Base-by-base conservation (phyloP, 1,140 invertebrate species). In the Camponotus floridanus region DNA sequence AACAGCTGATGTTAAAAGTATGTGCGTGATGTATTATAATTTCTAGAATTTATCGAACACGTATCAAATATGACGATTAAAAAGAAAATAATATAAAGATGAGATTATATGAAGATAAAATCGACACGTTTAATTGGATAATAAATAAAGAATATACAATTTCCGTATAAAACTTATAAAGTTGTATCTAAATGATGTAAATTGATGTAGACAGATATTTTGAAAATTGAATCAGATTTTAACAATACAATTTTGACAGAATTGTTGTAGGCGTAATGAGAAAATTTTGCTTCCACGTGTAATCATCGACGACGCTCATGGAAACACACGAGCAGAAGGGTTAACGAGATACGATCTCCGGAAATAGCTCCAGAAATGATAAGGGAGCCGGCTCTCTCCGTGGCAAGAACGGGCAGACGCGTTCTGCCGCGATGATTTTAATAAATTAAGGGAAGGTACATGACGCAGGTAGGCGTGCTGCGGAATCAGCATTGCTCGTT, bases 401-500 rank as follows among this genome's bases (percentile, higher is more conserved):
- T 21, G 45, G 57, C 48, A 51, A 62, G 51, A 21, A 48, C 26
- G 31, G 36, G 59, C 13, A 13, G n/a, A 21, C 45, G 62, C 68
- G 45, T 76, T 78, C 51, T 64, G 62, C 81, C 59, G 26, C 87
- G 59, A n/a, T 81, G 76, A 81, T 87, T 86, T 85, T 70, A 89
- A 89, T 88, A 86, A 86, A 89, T 83, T 83, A 83, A 83, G 33
- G 64, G 62, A 62, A 59, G 42, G 62, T 62, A 71, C 61, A 42
- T 42, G 21, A 70, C 68, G 64, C 88, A 91, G 90, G 81, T 91
- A 88, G 76, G 84, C 21, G 71, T 85, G 80, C 74, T 86, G 74
- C 73, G 68, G 86, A 85, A 90, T 90, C 89, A 76, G 61, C 65
- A 90, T 90, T 90, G 81, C 76, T 76, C 86, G 88, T 91, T 89